phyloP scores from a whole-genome alignment of 2,113 vertebrate genomes.

The Meriones unguiculatus region DNA sequence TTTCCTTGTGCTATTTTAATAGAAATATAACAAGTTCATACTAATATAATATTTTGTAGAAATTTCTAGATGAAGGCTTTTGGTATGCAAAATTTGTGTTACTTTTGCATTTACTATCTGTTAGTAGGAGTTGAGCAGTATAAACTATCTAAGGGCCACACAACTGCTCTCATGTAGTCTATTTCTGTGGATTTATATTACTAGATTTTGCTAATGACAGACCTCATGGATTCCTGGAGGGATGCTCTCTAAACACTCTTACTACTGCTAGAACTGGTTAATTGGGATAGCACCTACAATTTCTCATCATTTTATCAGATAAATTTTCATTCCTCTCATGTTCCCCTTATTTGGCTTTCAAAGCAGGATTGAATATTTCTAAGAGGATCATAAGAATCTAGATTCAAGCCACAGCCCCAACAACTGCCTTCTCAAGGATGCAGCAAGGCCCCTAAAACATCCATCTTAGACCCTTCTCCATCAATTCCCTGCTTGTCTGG shows the following conservation, averaged over 20 bases:
- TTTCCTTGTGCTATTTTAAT: background rate
- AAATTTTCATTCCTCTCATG: slow-evolving; percentile 1
- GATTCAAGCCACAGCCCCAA: no score
- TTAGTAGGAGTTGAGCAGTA: background rate
- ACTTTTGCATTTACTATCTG: background rate
- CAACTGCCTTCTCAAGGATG: no score
- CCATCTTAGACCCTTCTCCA: no score
- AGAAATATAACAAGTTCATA: background rate
- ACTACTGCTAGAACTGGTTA: background rate
- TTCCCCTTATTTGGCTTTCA: background rate
- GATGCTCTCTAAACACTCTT: background rate
- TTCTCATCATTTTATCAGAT: background rate
- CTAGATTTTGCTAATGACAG: background rate
- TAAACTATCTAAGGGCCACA: background rate
- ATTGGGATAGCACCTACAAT: background rate
- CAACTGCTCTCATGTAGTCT: background rate
- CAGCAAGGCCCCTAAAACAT: no score
- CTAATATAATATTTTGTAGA: background rate
- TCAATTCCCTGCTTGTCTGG: no score
- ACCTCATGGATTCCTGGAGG: background rate
- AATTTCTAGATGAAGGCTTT: background rate
- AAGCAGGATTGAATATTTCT: background rate
- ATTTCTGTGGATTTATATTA: background rate
- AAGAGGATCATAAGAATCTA: background rate
- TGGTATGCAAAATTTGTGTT: background rate